Conservation (phyloP, 2,113 vertebrate genomes). For the Pleuronectes platessa region DNA sequence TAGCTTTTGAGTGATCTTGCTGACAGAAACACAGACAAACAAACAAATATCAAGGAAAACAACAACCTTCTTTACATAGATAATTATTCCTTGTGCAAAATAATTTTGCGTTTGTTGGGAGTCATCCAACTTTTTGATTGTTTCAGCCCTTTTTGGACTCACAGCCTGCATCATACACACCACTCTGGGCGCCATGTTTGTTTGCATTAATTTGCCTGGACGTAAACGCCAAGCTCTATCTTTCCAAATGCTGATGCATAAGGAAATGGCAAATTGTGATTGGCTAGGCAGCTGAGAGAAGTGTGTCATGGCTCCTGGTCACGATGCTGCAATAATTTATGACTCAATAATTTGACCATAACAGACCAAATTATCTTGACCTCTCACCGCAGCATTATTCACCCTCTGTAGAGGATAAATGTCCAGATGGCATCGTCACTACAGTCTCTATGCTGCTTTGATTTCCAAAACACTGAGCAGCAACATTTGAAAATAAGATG, state of each 20-base stretch:
- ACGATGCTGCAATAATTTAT: too few species aligned
- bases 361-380: too few species aligned
- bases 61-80: too few species aligned
- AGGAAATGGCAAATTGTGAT: background rate
- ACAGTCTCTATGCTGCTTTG: conserved; percentile 1
- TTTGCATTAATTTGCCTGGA: background rate
- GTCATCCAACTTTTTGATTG: background rate
- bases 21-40: too few species aligned
- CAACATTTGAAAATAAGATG: background rate
- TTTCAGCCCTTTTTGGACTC: background rate
- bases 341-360: too few species aligned
- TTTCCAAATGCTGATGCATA: too few species aligned
- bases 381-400: conserved; percentile 24
- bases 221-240: too few species aligned
- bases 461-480: conserved; percentile 2
- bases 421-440: conserved; percentile 40
- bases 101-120: background rate
- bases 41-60: too few species aligned
- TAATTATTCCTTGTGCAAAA: too few species aligned
- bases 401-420: conserved; percentile 37
- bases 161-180: background rate
- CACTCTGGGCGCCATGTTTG: background rate
- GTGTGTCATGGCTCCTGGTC: background rate
- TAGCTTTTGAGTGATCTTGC: too few species aligned
- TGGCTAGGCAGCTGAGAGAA: background rate